phyloP scores from a whole-genome alignment of 2,797 vertebrate genomes.

The Lagorchestes hirsutus region DNA sequence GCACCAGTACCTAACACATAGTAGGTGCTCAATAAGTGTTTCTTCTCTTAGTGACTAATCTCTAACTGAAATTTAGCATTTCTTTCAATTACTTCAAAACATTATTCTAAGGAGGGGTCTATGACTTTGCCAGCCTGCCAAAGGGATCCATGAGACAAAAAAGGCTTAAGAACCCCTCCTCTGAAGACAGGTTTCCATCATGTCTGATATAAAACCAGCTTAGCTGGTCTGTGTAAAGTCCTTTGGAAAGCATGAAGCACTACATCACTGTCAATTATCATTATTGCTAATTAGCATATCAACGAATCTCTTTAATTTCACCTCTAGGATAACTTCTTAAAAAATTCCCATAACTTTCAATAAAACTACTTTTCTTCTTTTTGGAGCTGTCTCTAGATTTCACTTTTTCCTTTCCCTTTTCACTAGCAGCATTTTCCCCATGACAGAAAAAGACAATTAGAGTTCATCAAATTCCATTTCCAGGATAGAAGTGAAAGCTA shows the following conservation, averaged over 20 bases:
- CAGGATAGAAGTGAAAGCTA: constrained; percentile 63
- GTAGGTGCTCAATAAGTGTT: background rate
- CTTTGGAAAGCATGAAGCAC: background rate
- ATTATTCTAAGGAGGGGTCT: background rate
- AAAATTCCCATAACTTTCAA: constrained; percentile 21
- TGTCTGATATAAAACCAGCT: background rate
- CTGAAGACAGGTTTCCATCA: background rate
- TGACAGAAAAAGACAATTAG: constrained; percentile 35
- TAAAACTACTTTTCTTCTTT: background rate
- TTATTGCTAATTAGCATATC: background rate
- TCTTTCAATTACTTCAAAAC: background rate
- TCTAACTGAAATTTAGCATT: background rate
- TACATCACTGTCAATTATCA: background rate
- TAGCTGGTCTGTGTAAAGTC: background rate
- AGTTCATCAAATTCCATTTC: constrained; percentile 54
- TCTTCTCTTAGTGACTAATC: background rate
- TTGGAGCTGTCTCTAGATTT: background rate
- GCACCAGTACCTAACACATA: background rate
- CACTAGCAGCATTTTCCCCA: constrained; percentile 20
- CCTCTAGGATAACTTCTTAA: background rate
- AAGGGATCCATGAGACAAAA: background rate
- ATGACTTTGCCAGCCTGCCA: background rate
- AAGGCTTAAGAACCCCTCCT: background rate
- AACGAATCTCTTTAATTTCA: background rate
- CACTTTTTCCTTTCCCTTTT: constrained; percentile 24